Evolutionary conservation across 2,113 vertebrate species (phyloP), one percentile per base, ranked within the genome.

Genomic region (Phalacrocorax brasilianus): DNA sequence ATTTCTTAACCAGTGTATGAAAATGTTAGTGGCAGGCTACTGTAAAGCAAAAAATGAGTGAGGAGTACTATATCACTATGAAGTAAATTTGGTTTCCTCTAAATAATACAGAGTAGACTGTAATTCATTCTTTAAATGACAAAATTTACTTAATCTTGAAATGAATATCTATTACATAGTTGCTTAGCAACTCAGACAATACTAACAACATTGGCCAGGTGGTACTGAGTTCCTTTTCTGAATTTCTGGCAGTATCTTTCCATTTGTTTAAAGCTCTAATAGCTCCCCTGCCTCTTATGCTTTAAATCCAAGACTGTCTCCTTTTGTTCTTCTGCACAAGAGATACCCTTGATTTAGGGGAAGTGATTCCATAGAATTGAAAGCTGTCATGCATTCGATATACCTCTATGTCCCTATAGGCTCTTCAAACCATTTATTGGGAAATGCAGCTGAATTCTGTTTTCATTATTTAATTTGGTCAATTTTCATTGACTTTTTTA

Each of bases 141-240:
- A 82, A 65, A 83, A 94, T 85, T 76, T 88, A 47, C 50, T 85
- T 93, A 66, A 79, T 50, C 44, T 85, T 85, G 49, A 94, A 88
- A 88, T 73, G 81, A 96, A 28, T 79, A 88, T 62, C 59, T 76
- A 73, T 61, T 79, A 50, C 4, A 14, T 50, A 47, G 95, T 96
- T 95, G 90, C 94, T 94, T 96, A 94, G 95, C 91, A 97, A 95
- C 91, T 88, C 81, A 73, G 62, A 83, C 67, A 79, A 62, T 79
- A 45, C 53, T 84, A 85, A 87, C 73, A 89, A 85, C 44, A 84
- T 68, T 73, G 80, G 53, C 24, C 84, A 91, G 77, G 70, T 93
- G 33, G 40, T 66, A 68, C 5, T 0, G 1, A 91, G 15, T n/a
- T 91, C 53, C 33, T 88, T 83, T 94, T 88, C 66, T 89, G 58